Conservation (phyloP, 2,113 vertebrate species). For the Erythrocebus patas region DNA sequence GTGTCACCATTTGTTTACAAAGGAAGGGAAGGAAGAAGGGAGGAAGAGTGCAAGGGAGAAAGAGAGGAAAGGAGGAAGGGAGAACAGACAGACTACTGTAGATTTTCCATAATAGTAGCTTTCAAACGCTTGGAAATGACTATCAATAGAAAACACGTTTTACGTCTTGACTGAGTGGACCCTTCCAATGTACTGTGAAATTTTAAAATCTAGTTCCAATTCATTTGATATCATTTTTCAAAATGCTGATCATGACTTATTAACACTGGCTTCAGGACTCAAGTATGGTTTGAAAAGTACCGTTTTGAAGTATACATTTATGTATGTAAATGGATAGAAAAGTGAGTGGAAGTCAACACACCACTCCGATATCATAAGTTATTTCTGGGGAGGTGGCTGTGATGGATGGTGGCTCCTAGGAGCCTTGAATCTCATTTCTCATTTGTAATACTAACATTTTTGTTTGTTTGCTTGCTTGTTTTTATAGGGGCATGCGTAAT, state of each 20-base stretch:
- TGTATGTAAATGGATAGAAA: not conserved
- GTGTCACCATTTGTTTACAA: not conserved
- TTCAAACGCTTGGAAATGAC: not conserved
- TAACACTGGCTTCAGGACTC: constrained; percentile 2
- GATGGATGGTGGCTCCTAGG: not conserved
- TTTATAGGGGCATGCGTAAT: not conserved
- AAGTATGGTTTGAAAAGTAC: not conserved
- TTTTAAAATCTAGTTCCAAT: not conserved
- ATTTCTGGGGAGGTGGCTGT: not conserved
- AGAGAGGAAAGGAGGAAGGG: not conserved
- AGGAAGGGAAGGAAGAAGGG: not conserved
- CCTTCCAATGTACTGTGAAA: not conserved
- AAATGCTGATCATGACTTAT: not conserved
- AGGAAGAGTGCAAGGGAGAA: too few species aligned
- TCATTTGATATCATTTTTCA: not conserved
- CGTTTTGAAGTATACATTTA: not conserved
- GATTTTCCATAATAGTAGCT: not conserved
- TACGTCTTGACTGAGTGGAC: not conserved
- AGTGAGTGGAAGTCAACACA: not conserved
- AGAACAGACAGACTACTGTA: not conserved
- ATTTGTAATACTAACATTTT: not conserved
- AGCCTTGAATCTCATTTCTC: not conserved
- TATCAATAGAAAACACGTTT: not conserved
- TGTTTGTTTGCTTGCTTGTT: not conserved
- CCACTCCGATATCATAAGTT: not conserved